These are phyloP conservation scores for Podotricha telesiphe DNA, from an alignment of 2,888 invertebrate genomes.

Conservation along the genomic window DNA sequence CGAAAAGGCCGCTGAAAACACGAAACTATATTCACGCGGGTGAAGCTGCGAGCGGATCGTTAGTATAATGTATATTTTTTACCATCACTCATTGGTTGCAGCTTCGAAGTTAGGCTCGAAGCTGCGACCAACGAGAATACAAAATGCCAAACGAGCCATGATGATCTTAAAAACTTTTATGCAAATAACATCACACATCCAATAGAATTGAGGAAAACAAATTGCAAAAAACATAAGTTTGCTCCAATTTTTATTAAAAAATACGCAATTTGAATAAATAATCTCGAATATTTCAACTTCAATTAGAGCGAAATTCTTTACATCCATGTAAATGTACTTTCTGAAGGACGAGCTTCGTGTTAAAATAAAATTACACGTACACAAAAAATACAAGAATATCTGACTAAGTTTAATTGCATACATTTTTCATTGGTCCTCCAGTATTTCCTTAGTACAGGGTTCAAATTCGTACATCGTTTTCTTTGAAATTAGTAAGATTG, in stretches of 20 bases:
- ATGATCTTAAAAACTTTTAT: too few species aligned
- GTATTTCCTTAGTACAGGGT: conserved; percentile 35
- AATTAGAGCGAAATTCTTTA: conserved; percentile 60
- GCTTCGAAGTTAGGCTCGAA: too few species aligned
- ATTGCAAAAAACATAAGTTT: too few species aligned
- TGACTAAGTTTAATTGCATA: conserved; percentile 31
- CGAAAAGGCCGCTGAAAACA: too few species aligned
- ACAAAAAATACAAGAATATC: conserved; percentile 46
- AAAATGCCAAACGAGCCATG: too few species aligned
- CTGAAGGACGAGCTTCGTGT: conserved; percentile 50
- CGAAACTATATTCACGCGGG: too few species aligned
- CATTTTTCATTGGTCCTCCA: conserved; percentile 4
- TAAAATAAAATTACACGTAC: conserved; percentile 63
- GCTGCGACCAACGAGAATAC: too few species aligned
- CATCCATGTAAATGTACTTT: conserved; percentile 57
- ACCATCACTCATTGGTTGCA: too few species aligned
- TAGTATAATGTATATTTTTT: too few species aligned
- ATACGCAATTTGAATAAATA: conserved; percentile 43
- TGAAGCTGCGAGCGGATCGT: too few species aligned
- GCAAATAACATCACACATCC: too few species aligned
- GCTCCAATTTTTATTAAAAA: background rate
- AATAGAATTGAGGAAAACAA: too few species aligned
- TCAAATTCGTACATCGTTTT: conserved; percentile 22
- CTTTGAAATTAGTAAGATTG: conserved; percentile 41
- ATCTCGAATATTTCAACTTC: conserved; percentile 46